Evolutionary conservation across 1,140 invertebrate genomes (phyloP).

Genomic region (Sycobia sp.): DNA sequence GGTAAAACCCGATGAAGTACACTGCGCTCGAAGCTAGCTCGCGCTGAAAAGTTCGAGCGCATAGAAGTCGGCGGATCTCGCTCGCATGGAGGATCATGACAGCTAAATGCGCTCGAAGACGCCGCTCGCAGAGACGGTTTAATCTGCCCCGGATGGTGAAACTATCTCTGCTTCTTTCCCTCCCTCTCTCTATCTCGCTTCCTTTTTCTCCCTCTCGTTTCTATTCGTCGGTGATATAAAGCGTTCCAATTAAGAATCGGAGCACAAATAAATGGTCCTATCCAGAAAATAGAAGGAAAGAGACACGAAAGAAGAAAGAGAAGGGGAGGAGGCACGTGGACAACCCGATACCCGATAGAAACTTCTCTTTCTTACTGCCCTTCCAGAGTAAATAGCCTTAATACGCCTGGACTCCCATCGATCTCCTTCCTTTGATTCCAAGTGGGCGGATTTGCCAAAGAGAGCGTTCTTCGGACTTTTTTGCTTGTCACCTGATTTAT

Average conservation of each 20-base stretch:
- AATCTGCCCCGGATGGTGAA: constrained; percentile 38
- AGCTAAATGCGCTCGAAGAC: constrained; percentile 22
- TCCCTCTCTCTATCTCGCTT: too few species aligned
- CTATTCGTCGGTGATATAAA: constrained; percentile 50
- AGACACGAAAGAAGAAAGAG: too few species aligned
- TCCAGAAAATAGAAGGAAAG: too few species aligned
- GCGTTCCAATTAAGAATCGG: constrained; percentile 52
- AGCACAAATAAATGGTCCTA: constrained; percentile 52
- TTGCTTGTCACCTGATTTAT: constrained; percentile 3
- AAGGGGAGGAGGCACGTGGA: constrained; percentile 42
- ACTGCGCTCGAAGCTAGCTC: too few species aligned
- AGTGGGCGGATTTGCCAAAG: background rate
- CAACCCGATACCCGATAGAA: constrained; percentile 43
- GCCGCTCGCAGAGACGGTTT: constrained; percentile 13
- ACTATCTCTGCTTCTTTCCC: constrained; percentile 36
- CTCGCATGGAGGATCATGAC: background rate
- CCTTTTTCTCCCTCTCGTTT: too few species aligned
- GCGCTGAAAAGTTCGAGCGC: background rate
- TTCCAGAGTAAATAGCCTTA: constrained; percentile 42
- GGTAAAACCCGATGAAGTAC: too few species aligned
- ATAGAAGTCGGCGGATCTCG: background rate
- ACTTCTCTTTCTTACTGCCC: constrained; percentile 39
- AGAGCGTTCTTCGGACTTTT: background rate
- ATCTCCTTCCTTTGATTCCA: constrained; percentile 11
- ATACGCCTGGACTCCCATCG: constrained; percentile 23